Percentiles rank a stretch among this genome's conserved stretches.
Evolutionary conservation across 1,140 invertebrate species (phyloP).

Genomic region (Bombus fervidus): DNA sequence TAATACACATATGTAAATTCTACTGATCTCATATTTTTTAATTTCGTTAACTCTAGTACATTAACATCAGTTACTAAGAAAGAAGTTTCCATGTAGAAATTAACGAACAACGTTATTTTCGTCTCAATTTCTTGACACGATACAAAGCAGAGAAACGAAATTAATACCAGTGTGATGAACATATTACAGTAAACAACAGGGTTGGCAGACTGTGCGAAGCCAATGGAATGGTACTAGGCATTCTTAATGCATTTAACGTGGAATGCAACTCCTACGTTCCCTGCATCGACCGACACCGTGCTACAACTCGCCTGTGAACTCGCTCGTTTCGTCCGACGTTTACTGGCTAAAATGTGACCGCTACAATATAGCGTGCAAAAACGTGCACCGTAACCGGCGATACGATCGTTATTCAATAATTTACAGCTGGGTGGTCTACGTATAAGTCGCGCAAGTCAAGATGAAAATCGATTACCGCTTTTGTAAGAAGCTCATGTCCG

Average conservation of each 20-base stretch:
- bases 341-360: slow-evolving; percentile 4
- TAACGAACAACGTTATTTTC: neutral
- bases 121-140: neutral
- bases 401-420: neutral
- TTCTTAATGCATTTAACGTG: slow-evolving; percentile 76
- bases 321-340: slow-evolving; percentile 13
- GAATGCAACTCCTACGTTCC: slow-evolving; percentile 77
- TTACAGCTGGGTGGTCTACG: neutral
- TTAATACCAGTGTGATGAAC: slow-evolving; percentile 39
- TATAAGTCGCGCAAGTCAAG: neutral
- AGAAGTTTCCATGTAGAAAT: too few relatives aligned
- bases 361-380: neutral
- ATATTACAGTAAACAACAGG: slow-evolving; percentile 24
- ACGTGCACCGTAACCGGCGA: neutral
- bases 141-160: neutral
- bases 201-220: slow-evolving; percentile 3
- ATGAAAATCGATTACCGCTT: neutral
- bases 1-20: too few relatives aligned
- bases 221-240: slow-evolving; percentile 71
- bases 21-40: too few relatives aligned
- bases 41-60: too few relatives aligned
- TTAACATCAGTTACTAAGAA: too few relatives aligned
- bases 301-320: neutral
- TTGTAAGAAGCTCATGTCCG: neutral
- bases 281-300: slow-evolving; percentile 50